phyloP scores from a whole-genome alignment of 2,888 invertebrate species.

The Acleris laterana region DNA sequence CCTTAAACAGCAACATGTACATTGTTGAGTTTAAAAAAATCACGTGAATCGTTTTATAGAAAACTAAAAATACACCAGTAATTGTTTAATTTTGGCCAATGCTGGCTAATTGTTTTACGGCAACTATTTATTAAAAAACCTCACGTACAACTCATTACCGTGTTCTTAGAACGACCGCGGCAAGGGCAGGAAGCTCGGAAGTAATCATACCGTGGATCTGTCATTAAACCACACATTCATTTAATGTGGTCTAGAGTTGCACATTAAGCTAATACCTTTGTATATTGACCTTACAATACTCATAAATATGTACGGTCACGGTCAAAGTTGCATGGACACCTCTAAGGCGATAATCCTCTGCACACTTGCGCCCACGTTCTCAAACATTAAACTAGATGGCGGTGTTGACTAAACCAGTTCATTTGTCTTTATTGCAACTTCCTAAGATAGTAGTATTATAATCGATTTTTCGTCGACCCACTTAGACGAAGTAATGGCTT shows the following conservation, averaged over 20 bases:
- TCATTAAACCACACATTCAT: conserved; percentile 21
- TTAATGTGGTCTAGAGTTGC: conserved; percentile 31
- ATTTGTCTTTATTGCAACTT: no score
- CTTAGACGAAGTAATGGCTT: no score
- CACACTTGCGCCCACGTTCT: no score
- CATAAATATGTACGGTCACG: no score
- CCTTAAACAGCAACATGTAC: no score
- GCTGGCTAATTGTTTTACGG: conserved; percentile 30
- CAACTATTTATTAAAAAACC: conserved; percentile 22
- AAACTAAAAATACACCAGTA: conserved; percentile 21
- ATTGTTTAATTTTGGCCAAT: conserved; percentile 29
- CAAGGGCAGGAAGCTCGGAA: conserved; percentile 57
- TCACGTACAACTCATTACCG: conserved; percentile 31
- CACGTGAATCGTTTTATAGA: conserved; percentile 4
- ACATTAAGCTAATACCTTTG: conserved; percentile 30
- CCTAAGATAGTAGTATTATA: no score
- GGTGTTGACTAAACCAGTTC: no score
- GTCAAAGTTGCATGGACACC: no score
- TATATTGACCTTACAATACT: conserved; percentile 6
- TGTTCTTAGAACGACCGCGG: conserved; percentile 25
- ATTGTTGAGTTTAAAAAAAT: background rate
- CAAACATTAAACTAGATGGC: no score
- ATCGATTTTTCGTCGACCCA: no score
- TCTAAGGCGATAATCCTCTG: no score
- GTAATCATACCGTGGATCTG: conserved; percentile 44